These are phyloP conservation scores for Oxycera nigricornis DNA, from an alignment of 2,888 invertebrate genomes.

Conservation along the genomic window DNA sequence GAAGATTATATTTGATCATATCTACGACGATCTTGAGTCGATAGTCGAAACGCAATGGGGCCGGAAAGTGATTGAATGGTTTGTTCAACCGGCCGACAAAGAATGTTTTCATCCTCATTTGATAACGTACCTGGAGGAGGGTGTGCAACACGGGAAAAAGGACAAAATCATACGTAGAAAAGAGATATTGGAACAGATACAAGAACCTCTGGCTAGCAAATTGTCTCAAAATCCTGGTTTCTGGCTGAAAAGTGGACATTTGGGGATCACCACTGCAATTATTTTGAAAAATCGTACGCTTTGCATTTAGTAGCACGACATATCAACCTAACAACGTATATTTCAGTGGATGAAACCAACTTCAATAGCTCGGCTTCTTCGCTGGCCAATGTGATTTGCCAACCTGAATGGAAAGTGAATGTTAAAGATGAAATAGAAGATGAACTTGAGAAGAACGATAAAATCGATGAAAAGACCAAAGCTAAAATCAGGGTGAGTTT, in stretches of 20 bases:
- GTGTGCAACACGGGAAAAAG: conserved; percentile 79
- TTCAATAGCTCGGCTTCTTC: conserved; percentile 62
- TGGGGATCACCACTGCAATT: conserved; percentile 73
- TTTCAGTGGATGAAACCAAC: conserved; percentile 57
- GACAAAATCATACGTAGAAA: conserved; percentile 69
- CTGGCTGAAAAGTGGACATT: conserved; percentile 74
- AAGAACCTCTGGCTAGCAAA: conserved; percentile 66
- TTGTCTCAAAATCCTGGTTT: conserved; percentile 68
- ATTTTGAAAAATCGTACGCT: conserved; percentile 70
- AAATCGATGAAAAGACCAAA: conserved; percentile 43
- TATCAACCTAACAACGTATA: background rate
- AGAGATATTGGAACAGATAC: conserved; percentile 74
- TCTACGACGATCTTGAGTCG: conserved; percentile 71
- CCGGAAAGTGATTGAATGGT: conserved; percentile 84
- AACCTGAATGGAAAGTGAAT: conserved; percentile 66
- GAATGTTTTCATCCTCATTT: conserved; percentile 84
- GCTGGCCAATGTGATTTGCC: conserved; percentile 62
- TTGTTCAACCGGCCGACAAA: conserved; percentile 82
- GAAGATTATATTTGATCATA: conserved; percentile 77
- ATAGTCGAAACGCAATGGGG: conserved; percentile 82
- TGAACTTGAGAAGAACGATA: conserved; percentile 45
- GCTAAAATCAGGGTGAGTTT: conserved; percentile 11
- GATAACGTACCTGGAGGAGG: conserved; percentile 75
- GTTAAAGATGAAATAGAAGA: conserved; percentile 48
- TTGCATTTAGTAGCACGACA: background rate